Evolutionary conservation across 2,888 invertebrate species (phyloP).

Genomic region (Biston stratarius): DNA sequence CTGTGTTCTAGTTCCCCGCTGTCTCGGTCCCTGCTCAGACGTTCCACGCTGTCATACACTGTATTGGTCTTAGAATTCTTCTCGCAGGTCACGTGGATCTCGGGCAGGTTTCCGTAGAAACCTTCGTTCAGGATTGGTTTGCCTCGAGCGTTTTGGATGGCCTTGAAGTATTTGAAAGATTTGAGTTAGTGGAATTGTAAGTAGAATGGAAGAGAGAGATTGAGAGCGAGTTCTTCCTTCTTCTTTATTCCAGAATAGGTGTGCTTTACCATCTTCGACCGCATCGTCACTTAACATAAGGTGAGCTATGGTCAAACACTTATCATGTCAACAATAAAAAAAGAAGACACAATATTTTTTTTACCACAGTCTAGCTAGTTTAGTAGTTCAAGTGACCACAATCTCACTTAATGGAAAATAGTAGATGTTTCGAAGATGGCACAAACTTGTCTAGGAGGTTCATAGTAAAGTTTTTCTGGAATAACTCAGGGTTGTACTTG

Average conservation of each 20-base stretch:
- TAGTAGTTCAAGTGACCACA: too few relatives aligned
- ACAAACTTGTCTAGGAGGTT: too few relatives aligned
- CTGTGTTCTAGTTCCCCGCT: constrained; percentile 70
- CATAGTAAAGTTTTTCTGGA: too few relatives aligned
- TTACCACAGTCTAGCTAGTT: too few relatives aligned
- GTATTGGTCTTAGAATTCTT: constrained; percentile 58
- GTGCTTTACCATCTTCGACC: too few relatives aligned
- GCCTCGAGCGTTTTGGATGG: constrained; percentile 51
- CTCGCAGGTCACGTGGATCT: constrained; percentile 79
- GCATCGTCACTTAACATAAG: background rate
- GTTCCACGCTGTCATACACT: constrained; percentile 68
- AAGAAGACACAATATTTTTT: too few relatives aligned
- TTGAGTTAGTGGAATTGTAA: background rate
- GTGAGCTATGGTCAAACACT: too few relatives aligned
- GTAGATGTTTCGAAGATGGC: too few relatives aligned
- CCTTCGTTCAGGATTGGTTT: constrained; percentile 75
- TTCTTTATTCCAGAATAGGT: too few relatives aligned
- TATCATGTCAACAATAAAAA: too few relatives aligned
- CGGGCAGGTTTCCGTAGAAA: constrained; percentile 77
- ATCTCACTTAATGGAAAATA: too few relatives aligned
- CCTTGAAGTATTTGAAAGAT: constrained; percentile 57
- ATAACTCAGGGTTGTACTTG: too few relatives aligned
- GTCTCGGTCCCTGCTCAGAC: constrained; percentile 68
- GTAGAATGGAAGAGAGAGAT: background rate
- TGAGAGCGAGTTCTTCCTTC: background rate